Evolutionary conservation across 1,140 invertebrate species (phyloP), one percentile per base, ranked within the genome.

Genomic region (Chironomus striatipennis): DNA sequence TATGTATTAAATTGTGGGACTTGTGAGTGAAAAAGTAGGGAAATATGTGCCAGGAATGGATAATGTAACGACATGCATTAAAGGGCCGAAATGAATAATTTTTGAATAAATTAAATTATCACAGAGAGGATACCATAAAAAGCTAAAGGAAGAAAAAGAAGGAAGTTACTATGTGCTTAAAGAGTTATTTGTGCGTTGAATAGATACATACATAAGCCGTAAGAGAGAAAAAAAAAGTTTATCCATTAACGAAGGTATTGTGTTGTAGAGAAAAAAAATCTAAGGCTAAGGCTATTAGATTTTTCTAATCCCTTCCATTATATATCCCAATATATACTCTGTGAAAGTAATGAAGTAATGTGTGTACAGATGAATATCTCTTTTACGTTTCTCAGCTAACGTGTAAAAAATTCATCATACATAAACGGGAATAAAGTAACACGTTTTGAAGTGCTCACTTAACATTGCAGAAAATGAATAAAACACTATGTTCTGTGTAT

Each of bases 51-150:
- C 43, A 47, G 15, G 12, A 57, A 57, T 57, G 47, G 47, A 57
- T 57, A 57, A 34, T 34, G 24, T 34, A 34, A 34, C 24, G 24
- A 57, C 43, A 47, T 47, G 47, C 47, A 57, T 34, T 34, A 34
- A 34, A 47, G 43, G 47, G 12, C n/a, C 12, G n/a, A 12, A 57
- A 70, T 70, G 65, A 70, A 70, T 70, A 21, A 70, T 70, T 15
- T 21, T 70, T 70, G 65, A 70, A 70, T 70, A 70, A 70, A 70
- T 70, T 70, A 70, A 70, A 70, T 70, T 70, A 70, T 70, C 65
- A 21, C 8, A 18, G 18, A 20, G 18, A 18, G 17, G 20, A 70
- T 21, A 34, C 24, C 24, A 70, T 20, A 70, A 12, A 34, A 57
- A n/a, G 47, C 15, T 10, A 20, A 18, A 70, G 18, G 17, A 67